These are phyloP conservation scores for Tupaia chinensis DNA, from an alignment of 2,113 vertebrate species.

Conservation along the genomic window DNA sequence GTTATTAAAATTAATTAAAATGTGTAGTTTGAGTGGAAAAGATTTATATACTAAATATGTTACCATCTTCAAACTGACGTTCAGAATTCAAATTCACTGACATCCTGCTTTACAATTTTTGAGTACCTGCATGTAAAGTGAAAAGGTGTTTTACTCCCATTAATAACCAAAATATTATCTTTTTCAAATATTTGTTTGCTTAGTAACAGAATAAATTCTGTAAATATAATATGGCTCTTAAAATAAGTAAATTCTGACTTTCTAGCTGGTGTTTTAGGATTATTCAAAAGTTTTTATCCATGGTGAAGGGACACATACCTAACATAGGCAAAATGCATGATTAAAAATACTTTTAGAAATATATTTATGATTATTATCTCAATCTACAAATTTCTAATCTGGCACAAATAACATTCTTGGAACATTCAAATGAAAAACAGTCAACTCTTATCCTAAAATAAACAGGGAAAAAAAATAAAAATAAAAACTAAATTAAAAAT, in stretches of 20 bases:
- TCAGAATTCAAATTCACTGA: constrained; percentile 85
- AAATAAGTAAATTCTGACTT: constrained; percentile 50
- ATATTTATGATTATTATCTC: constrained; percentile 53
- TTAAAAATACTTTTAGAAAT: constrained; percentile 70
- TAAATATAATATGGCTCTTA: constrained; percentile 64
- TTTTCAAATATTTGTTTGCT: constrained; percentile 73
- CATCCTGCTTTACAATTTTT: constrained; percentile 84
- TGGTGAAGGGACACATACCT: constrained; percentile 36
- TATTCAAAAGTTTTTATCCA: constrained; percentile 58
- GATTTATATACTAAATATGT: constrained; percentile 83
- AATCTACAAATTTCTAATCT: constrained; percentile 52
- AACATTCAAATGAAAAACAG: constrained; percentile 46
- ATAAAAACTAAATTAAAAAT: background rate
- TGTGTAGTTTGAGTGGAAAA: constrained; percentile 76
- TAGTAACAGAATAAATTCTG: constrained; percentile 77
- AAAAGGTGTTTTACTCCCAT: constrained; percentile 83
- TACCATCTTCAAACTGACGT: constrained; percentile 85
- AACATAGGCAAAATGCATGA: constrained; percentile 45
- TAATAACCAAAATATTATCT: constrained; percentile 76
- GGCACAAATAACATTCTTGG: constrained; percentile 50
- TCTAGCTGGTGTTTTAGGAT: constrained; percentile 67
- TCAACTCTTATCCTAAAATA: constrained; percentile 41
- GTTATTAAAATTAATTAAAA: constrained; percentile 72
- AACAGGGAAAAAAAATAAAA: background rate
- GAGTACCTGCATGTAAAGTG: constrained; percentile 83